Evolutionary conservation across 2,797 vertebrate species (phyloP).

Genomic region (Lophotriccus pileatus): DNA sequence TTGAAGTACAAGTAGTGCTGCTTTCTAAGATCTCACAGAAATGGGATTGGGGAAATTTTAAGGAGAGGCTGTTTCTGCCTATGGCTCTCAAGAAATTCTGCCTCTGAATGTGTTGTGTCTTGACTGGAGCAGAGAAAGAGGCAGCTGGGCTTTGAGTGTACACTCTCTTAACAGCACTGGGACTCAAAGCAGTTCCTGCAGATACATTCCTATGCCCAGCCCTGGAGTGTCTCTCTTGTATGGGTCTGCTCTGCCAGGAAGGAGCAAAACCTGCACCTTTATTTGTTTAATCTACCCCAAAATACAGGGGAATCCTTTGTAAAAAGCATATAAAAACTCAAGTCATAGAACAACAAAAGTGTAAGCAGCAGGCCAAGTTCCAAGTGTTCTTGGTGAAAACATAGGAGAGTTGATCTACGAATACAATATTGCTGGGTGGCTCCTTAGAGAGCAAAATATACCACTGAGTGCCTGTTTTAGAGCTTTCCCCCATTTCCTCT

Average conservation of each 20-base stretch:
- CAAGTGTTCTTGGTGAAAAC: background rate
- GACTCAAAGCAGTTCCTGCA: background rate
- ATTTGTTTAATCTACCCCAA: background rate
- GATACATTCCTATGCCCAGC: accelerated
- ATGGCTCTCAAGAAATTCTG: background rate
- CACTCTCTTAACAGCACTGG: background rate
- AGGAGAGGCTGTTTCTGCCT: background rate
- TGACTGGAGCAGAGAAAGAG: background rate
- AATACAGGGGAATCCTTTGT: background rate
- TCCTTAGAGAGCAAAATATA: background rate
- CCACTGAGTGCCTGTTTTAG: background rate
- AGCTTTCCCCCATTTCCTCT: background rate
- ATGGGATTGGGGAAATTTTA: background rate
- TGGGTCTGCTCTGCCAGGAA: background rate
- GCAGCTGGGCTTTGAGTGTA: background rate
- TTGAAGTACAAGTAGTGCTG: background rate
- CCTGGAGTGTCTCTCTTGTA: background rate
- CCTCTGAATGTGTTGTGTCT: background rate
- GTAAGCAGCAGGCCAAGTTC: background rate
- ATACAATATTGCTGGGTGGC: background rate
- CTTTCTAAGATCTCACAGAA: background rate
- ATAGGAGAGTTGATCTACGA: background rate
- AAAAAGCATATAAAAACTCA: background rate
- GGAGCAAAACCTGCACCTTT: background rate
- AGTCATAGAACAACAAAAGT: background rate